Evolutionary conservation across 2,888 invertebrate genomes (phyloP), one percentile per base, ranked within the genome.

Genomic region (Cyrtodaria siliqua): DNA sequence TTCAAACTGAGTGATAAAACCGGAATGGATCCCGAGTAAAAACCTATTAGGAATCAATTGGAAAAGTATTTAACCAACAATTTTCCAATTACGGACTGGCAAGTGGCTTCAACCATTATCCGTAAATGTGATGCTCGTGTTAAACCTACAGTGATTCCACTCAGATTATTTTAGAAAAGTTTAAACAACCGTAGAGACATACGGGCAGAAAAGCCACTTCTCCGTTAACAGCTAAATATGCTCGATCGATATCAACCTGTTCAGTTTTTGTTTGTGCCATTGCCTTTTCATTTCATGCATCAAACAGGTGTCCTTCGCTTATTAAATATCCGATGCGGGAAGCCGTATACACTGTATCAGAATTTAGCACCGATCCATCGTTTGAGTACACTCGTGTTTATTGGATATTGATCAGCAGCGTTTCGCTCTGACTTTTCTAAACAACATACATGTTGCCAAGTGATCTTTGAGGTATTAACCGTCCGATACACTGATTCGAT

Each of bases 21-120:
- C 24, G 50, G 20, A 50, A 50, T 24, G 50, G 50, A 50, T 50
- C 12, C 50, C 50, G 50, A 50, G 50, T 50, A 50, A 50, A 50
- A 50, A 50, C 50, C 50, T 20, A 50, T 50, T 50, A 50, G 24
- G 50, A 50, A 50, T 50, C 50, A 20, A 50, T 50, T 20, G 50
- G 23, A 18, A 50, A 50, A 20, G 50, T 50, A 50, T 50, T 50
- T 50, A 50, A 20, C 50, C 24, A 23, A 20, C 50, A 50, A 50
- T 50, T 50, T 50, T 50, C 50, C 50, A 50, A 50, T 50, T 50
- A 50, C 23, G 20, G 2, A 4, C 18, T 14, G 18, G 24, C 50
- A 50, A 50, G 50, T 50, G 50, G 50, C 50, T 23, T 2, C 23
- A 9, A 50, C 50, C 23, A 24, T 23, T 50, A 23, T 50, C n/a